phyloP scores from a whole-genome alignment of 1,140 invertebrate genomes.

The Drosophila auraria region DNA sequence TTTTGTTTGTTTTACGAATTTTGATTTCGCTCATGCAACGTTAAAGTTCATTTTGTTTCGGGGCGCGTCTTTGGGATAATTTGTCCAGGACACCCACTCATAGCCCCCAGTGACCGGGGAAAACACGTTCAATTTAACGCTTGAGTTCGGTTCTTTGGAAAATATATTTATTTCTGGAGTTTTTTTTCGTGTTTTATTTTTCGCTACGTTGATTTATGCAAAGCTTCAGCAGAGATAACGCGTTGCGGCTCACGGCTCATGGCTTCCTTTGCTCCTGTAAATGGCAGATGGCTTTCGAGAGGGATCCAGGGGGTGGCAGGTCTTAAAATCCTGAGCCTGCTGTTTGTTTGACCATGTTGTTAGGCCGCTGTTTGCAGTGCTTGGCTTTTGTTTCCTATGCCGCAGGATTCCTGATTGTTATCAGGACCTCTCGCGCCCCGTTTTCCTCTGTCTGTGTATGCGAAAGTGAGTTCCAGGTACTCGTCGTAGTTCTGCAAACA shows the following conservation, averaged over 20 bases:
- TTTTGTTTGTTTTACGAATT: conserved; percentile 71
- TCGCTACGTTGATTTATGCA: conserved; percentile 75
- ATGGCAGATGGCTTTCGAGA: conserved; percentile 49
- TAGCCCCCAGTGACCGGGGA: background rate
- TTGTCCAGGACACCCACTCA: conserved; percentile 37
- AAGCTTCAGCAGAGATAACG: conserved; percentile 74
- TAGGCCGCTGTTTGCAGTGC: conserved; percentile 44
- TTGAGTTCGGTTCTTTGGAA: conserved; percentile 68
- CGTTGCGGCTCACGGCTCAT: conserved; percentile 60
- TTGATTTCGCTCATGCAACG: conserved; percentile 63
- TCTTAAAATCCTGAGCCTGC: conserved; percentile 52
- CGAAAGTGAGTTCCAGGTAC: conserved; percentile 28
- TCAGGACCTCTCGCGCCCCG: conserved; percentile 59
- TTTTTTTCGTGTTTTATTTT: conserved; percentile 40
- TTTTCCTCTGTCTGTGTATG: conserved; percentile 39
- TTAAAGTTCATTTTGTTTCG: conserved; percentile 72
- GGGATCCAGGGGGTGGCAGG: background rate
- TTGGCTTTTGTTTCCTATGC: conserved; percentile 70
- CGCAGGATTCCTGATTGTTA: conserved; percentile 61
- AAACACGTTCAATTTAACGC: conserved; percentile 71
- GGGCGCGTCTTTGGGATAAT: conserved; percentile 64
- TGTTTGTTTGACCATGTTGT: conserved; percentile 65
- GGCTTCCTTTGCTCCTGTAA: conserved; percentile 25
- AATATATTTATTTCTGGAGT: conserved; percentile 39
- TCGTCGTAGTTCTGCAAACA: conserved; percentile 64